Base-by-base conservation (phyloP, 2,113 vertebrate species). In the Alligator sinensis region DNA sequence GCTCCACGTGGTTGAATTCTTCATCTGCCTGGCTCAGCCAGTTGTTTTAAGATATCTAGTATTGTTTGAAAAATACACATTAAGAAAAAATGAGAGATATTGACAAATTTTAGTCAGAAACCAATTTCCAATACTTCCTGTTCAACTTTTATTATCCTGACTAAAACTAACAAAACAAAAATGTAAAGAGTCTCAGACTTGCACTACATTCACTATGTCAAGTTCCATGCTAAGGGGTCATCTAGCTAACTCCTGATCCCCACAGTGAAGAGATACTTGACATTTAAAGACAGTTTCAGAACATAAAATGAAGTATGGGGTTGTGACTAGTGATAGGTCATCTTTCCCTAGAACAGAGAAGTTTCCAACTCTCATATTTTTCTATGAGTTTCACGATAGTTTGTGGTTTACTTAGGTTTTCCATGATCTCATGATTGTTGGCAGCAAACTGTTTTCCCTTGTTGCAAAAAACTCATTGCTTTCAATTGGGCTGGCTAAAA, bases 21-120 rank as follows among this genome's bases (percentile, higher is more conserved):
- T 74, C 58, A 77, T 3, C 66, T 66, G 17, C 66, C 12, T 83
- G 47, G 47, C 19, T 10, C 68, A 72, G 68, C n/a, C 30, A 57
- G 11, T 62, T 91, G 86, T 63, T 79, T n/a, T 80, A 70, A 25
- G 86, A 59, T n/a, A 22, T 34, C 74, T 38, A 22, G 81, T 0
- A 1, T 1, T 74, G 61, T 94, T 72, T 83, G 68, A 80, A 92
- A 77, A n/a, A 84, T 86, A 89, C 5, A 3, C 74, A 24, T 10
- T 75, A 18, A 11, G 28, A 61, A 80, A 86, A 95, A 55, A 85
- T 47, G 12, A 93, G 24, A 87, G 92, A 91, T 55, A 86, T 30
- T 91, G 30, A 80, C n/a, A 68, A 77, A 89, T 0, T 13, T 38
- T 55, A 55, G 62, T 19, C 77, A 74, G 62, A 86, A 22, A 59